Percentiles rank a stretch among this genome's conserved stretches.
Evolutionary conservation across 2,888 invertebrate genomes (phyloP).

Genomic region (Oscheius myriophilus): DNA sequence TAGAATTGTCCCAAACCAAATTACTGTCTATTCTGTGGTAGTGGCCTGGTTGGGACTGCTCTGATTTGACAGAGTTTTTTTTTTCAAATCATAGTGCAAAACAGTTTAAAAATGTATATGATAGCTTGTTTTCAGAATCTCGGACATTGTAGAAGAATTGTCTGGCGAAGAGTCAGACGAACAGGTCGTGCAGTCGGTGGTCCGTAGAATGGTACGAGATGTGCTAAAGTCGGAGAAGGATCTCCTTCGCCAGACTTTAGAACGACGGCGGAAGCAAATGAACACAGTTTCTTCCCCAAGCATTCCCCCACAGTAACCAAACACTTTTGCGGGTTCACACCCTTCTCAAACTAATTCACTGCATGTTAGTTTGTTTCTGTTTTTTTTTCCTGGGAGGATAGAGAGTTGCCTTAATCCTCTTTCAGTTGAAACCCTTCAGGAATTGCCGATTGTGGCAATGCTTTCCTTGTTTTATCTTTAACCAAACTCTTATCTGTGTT

Average conservation of each 20-base stretch:
- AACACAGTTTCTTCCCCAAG: neutral
- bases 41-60: no score
- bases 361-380: no score
- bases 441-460: neutral
- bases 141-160: conserved; percentile 48
- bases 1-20: no score
- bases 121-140: conserved; percentile 40
- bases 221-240: conserved; percentile 50
- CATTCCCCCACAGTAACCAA: conserved; percentile 2
- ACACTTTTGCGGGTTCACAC: neutral
- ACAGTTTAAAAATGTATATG: neutral
- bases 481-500: neutral
- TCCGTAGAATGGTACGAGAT: conserved; percentile 53
- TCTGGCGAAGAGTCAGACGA: conserved; percentile 38
- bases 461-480: neutral
- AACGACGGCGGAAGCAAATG: conserved; percentile 26
- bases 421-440: neutral
- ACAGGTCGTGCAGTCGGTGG: conserved; percentile 40
- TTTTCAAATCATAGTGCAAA: no score
- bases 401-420: neutral
- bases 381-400: no score
- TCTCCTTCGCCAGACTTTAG: conserved; percentile 39
- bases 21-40: no score
- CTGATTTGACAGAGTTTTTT: no score
- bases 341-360: neutral